phyloP scores from a whole-genome alignment of 1,140 invertebrate species.

The Daktulosphaira vitifoliae region DNA sequence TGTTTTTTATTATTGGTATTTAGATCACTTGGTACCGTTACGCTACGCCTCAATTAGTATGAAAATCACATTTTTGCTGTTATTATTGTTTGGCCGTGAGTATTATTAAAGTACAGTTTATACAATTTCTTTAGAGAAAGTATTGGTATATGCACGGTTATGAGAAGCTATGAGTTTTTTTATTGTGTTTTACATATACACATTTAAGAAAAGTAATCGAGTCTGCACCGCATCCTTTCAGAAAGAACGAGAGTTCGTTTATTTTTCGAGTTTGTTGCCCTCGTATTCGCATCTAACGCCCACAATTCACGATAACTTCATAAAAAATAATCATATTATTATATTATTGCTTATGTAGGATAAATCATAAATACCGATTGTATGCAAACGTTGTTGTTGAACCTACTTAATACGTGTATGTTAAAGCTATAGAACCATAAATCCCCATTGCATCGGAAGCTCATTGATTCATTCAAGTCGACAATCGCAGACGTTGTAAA shows the following conservation, averaged over 20 bases:
- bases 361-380: constrained; percentile 33
- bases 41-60: too few relatives aligned
- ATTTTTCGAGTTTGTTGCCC: constrained; percentile 31
- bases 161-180: too few relatives aligned
- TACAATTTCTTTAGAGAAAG: too few relatives aligned
- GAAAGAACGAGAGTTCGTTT: not conserved
- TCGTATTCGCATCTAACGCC: constrained; percentile 27
- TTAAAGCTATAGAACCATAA: not conserved
- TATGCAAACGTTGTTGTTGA: constrained; percentile 18
- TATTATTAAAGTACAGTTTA: too few relatives aligned
- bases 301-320: not conserved
- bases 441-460: constrained; percentile 25
- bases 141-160: too few relatives aligned
- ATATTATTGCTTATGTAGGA: constrained; percentile 5
- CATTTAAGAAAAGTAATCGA: too few relatives aligned
- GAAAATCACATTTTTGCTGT: too few relatives aligned
- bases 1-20: too few relatives aligned
- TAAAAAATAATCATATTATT: not conserved
- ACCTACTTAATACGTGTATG: not conserved
- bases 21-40: too few relatives aligned
- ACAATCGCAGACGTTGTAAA: constrained; percentile 23
- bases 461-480: constrained; percentile 26
- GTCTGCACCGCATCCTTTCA: too few relatives aligned
- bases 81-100: too few relatives aligned
- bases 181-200: too few relatives aligned